A percentile compares a stretch with the other conserved stretches of the same genome.
These are phyloP conservation scores for Echinometra lucunter DNA, from an alignment of 53 echinoderm and acorn worm genomes.

Conservation along the genomic window DNA sequence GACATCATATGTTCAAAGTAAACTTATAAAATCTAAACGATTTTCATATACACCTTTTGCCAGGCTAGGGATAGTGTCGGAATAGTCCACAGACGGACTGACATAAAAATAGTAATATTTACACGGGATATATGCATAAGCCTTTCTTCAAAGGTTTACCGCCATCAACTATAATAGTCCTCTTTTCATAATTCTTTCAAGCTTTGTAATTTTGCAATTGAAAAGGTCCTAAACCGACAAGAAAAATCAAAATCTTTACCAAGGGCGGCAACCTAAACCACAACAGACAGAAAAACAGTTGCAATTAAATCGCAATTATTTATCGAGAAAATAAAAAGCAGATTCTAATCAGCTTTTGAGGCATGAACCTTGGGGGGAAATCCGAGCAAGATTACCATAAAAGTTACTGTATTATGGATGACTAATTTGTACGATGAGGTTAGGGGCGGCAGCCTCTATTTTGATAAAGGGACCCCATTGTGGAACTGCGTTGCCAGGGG, in stretches of 20 bases:
- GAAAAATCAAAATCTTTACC: not conserved
- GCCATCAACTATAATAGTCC: not conserved
- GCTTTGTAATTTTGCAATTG: not conserved
- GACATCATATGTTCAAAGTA: too few species aligned
- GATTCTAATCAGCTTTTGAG: not conserved
- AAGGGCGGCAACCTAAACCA: not conserved
- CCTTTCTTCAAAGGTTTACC: not conserved
- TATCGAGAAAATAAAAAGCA: not conserved
- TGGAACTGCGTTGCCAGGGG: not conserved
- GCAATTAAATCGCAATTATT: conserved; percentile 63
- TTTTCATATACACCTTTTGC: too few species aligned
- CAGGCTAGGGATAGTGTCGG: too few species aligned
- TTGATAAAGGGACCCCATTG: not conserved
- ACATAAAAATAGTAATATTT: not conserved
- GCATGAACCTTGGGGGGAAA: not conserved
- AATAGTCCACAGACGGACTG: too few species aligned
- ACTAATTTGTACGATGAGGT: conserved; percentile 39
- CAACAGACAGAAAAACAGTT: conserved; percentile 44
- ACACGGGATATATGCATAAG: not conserved
- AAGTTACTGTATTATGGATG: conserved; percentile 39
- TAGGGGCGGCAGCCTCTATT: conserved; percentile 47
- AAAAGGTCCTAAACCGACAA: not conserved
- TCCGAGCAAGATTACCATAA: not conserved
- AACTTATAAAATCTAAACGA: too few species aligned
- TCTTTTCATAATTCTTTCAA: not conserved